Evolutionary conservation across 2,797 vertebrate genomes (phyloP).

Genomic region (Cossypha caffra): DNA sequence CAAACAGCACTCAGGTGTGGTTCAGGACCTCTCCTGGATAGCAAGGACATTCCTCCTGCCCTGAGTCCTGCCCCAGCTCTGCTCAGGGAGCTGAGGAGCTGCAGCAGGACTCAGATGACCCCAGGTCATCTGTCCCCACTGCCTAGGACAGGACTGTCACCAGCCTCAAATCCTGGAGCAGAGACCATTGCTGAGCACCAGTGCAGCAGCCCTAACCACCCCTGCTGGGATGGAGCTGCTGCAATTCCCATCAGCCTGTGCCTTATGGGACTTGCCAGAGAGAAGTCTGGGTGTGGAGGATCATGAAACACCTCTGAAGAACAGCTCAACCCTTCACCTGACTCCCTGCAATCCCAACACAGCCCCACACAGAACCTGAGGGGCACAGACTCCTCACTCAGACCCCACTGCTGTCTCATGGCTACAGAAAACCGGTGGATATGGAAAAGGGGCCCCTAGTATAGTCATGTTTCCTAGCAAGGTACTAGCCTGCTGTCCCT

Average conservation of each 20-base stretch:
- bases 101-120: neutral
- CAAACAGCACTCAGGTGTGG: neutral
- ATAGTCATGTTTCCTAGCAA: neutral
- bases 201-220: neutral
- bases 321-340: neutral
- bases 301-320: neutral
- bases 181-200: neutral
- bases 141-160: neutral
- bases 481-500: neutral
- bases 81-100: neutral
- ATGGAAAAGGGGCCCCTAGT: neutral
- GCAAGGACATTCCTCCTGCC: neutral
- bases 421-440: neutral
- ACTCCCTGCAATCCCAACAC: neutral
- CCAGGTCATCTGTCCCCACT: rapidly evolving
- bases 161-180: neutral
- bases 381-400: neutral
- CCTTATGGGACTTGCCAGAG: neutral
- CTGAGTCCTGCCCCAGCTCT: neutral
- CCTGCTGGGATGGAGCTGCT: neutral
- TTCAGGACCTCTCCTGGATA: neutral
- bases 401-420: neutral
- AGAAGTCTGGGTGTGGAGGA: neutral
- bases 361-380: neutral
- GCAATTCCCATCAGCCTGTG: neutral